These are phyloP conservation scores for Hydraecia micacea DNA, from an alignment of 2,888 invertebrate genomes.

Conservation along the genomic window DNA sequence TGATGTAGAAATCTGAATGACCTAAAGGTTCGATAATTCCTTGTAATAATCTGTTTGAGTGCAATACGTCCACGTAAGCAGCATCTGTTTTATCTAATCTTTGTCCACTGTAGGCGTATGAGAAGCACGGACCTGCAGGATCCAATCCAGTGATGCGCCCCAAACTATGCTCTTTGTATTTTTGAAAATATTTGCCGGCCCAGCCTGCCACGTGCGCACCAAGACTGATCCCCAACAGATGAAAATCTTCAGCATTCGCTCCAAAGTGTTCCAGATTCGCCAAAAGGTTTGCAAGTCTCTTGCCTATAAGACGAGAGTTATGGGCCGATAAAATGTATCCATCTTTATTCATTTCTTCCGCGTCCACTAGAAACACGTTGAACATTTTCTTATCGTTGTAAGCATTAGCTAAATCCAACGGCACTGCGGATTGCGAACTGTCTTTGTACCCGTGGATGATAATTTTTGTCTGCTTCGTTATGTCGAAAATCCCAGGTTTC, in stretches of 20 bases:
- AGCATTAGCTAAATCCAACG: constrained; percentile 82
- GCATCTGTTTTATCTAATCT: constrained; percentile 86
- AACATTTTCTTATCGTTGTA: constrained; percentile 86
- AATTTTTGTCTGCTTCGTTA: constrained; percentile 86
- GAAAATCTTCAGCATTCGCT: constrained; percentile 86
- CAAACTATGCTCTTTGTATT: constrained; percentile 80
- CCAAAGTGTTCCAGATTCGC: constrained; percentile 85
- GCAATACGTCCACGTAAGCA: constrained; percentile 85
- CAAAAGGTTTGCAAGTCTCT: constrained; percentile 88
- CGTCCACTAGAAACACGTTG: constrained; percentile 86
- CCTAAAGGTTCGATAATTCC: constrained; percentile 91
- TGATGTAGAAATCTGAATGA: constrained; percentile 94
- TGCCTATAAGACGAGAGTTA: constrained; percentile 87
- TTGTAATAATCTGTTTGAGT: constrained; percentile 86
- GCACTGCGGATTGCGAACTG: constrained; percentile 84
- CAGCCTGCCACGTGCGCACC: constrained; percentile 91
- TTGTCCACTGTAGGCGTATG: constrained; percentile 83
- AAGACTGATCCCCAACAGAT: constrained; percentile 90
- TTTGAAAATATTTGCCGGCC: constrained; percentile 86
- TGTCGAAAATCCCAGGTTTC: constrained; percentile 81
- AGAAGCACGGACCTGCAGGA: constrained; percentile 88
- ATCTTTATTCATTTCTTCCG: constrained; percentile 84
- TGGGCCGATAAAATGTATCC: constrained; percentile 85
- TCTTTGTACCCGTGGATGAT: constrained; percentile 88
- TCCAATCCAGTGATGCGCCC: constrained; percentile 88